These are phyloP conservation scores for Idaea aversata DNA, from an alignment of 2,888 invertebrate species.

Conservation along the genomic window DNA sequence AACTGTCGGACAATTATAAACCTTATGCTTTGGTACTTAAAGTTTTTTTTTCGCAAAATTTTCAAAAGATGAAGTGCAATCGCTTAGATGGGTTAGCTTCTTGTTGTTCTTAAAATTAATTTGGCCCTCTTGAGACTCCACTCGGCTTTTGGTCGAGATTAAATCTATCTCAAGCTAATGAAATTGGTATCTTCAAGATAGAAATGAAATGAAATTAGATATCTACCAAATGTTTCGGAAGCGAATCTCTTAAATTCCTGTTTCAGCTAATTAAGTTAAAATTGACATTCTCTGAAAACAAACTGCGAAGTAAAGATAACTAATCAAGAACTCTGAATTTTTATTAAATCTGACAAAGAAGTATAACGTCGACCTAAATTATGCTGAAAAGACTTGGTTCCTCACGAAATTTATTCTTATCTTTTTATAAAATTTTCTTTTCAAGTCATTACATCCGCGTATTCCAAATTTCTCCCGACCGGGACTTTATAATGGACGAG, in stretches of 20 bases:
- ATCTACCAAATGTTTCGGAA: conserved; percentile 1
- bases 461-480: not conserved
- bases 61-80: conserved; percentile 13
- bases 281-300: conserved; percentile 1
- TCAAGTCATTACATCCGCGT: not conserved
- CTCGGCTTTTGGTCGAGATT: conserved; percentile 58
- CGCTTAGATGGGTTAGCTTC: conserved; percentile 21
- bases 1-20: not conserved
- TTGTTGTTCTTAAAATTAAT: conserved; percentile 72
- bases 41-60: conserved; percentile 28
- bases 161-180: conserved; percentile 67
- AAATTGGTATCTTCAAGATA: conserved; percentile 52
- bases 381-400: not conserved
- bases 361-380: not conserved
- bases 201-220: conserved; percentile 29
- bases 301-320: not conserved
- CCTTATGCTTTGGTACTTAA: conserved; percentile 31
- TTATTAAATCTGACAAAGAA: not conserved
- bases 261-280: not conserved
- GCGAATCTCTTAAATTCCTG: not conserved
- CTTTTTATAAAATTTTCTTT: not conserved
- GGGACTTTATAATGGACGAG: not conserved
- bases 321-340: not conserved
- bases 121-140: conserved; percentile 68
- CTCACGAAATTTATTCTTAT: conserved; percentile 1